Percentiles rank a stretch among this genome's conserved stretches.
Conservation (phyloP, 2,113 vertebrate species). For the Lampris megalopsis region DNA sequence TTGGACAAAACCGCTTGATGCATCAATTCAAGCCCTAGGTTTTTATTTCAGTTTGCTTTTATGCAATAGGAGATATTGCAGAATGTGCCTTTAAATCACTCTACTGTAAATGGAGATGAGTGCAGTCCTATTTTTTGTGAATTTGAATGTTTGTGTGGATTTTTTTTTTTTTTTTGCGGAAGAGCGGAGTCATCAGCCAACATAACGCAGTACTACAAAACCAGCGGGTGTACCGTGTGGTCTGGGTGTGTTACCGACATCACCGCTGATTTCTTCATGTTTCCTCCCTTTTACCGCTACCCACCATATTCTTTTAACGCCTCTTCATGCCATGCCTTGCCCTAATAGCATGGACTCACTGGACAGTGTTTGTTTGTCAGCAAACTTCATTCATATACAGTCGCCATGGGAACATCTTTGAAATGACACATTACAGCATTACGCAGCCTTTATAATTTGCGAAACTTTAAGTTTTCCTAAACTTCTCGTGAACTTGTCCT, state of each 20-base stretch:
- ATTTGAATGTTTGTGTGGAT: conserved; percentile 1
- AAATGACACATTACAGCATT: too few relatives aligned
- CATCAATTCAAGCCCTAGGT: conserved; percentile 19
- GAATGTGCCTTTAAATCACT: conserved; percentile 78
- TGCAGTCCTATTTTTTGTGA: conserved; percentile 34
- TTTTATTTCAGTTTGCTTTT: neutral
- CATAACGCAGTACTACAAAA: too few relatives aligned
- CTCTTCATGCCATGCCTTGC: neutral
- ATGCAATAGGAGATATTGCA: conserved; percentile 65
- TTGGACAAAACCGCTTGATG: neutral
- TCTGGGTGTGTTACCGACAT: too few relatives aligned
- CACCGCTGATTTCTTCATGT: too few relatives aligned
- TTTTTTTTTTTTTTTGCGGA: neutral
- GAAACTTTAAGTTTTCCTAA: too few relatives aligned
- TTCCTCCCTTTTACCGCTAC: too few relatives aligned
- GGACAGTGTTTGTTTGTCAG: neutral
- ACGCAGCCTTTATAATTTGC: too few relatives aligned
- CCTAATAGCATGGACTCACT: neutral
- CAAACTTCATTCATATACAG: neutral
- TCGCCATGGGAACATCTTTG: too few relatives aligned
- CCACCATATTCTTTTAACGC: too few relatives aligned
- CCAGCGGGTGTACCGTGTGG: too few relatives aligned
- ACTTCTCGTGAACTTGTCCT: too few relatives aligned
- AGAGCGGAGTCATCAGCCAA: neutral
- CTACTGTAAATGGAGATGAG: conserved; percentile 34